Conservation (phyloP, 2,797 vertebrate genomes). For the Hoplostethus atlanticus region DNA sequence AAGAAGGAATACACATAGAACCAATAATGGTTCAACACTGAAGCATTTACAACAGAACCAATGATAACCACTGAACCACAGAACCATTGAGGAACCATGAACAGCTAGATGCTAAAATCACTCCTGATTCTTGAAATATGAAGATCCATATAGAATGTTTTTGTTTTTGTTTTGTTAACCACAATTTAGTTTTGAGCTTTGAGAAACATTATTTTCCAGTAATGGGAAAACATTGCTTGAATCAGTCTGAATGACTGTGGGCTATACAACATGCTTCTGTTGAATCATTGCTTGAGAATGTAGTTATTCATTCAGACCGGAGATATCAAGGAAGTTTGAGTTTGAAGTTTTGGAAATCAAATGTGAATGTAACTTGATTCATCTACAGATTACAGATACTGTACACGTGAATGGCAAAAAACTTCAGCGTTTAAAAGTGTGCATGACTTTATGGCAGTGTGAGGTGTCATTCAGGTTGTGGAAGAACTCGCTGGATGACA, state of each 20-base stretch:
- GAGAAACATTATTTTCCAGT: background rate
- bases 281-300: background rate
- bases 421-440: constrained; percentile 9
- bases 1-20: too few species aligned
- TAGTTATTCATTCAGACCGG: background rate
- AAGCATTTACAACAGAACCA: too few species aligned
- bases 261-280: background rate
- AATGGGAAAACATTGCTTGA: background rate
- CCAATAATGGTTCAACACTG: too few species aligned
- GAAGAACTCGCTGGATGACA: constrained; percentile 79
- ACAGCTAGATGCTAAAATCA: too few species aligned
- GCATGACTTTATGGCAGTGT: constrained; percentile 8
- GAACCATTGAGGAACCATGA: too few species aligned
- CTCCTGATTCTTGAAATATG: too few species aligned
- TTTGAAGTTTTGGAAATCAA: background rate
- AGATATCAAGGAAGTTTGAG: background rate
- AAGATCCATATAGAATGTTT: too few species aligned
- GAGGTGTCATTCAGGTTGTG: constrained; percentile 57
- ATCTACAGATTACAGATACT: background rate
- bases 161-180: too few species aligned
- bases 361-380: background rate
- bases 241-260: background rate
- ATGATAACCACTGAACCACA: too few species aligned
- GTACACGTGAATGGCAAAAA: background rate
- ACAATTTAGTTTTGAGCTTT: background rate